phyloP scores from a whole-genome alignment of 2,888 invertebrate genomes.

The Marasmarcha lunaedactyla region DNA sequence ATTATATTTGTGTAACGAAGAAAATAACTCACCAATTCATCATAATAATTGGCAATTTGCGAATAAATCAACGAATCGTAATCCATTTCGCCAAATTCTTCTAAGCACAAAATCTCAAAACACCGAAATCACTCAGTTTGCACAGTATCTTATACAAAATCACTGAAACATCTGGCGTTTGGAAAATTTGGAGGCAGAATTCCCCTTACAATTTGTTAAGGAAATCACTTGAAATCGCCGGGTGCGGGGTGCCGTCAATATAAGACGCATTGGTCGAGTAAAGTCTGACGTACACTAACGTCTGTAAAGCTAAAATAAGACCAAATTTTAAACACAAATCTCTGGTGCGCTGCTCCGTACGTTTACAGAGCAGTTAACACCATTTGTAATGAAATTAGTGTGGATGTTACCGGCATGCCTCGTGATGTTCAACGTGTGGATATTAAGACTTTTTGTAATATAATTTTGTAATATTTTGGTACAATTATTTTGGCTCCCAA shows the following conservation, averaged over 20 bases:
- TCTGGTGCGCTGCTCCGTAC: slow-evolving; percentile 45
- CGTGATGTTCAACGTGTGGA: too few species aligned
- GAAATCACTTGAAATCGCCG: slow-evolving; percentile 24
- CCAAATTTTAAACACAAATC: slow-evolving; percentile 71
- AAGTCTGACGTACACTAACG: slow-evolving; percentile 61
- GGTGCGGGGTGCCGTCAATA: slow-evolving; percentile 42
- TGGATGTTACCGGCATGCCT: too few species aligned
- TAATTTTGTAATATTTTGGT: too few species aligned
- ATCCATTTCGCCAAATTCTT: slow-evolving; percentile 60
- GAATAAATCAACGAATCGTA: slow-evolving; percentile 75
- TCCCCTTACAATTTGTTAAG: slow-evolving; percentile 7
- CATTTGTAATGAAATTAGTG: slow-evolving; percentile 7
- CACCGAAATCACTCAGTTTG: slow-evolving; percentile 6
- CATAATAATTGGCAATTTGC: slow-evolving; percentile 74
- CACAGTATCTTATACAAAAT: background rate
- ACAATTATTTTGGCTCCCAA: too few species aligned
- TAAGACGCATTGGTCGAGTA: slow-evolving; percentile 64
- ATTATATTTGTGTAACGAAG: too few species aligned
- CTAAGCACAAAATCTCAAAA: slow-evolving; percentile 13
- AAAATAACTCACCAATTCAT: slow-evolving; percentile 62
- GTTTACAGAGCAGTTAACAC: slow-evolving; percentile 43
- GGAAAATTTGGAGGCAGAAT: slow-evolving; percentile 5
- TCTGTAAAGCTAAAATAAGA: slow-evolving; percentile 71
- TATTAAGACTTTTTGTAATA: too few species aligned
- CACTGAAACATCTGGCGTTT: slow-evolving; percentile 1